phyloP scores from a whole-genome alignment of 2,888 invertebrate species.

The Amblyteles armatorius region DNA sequence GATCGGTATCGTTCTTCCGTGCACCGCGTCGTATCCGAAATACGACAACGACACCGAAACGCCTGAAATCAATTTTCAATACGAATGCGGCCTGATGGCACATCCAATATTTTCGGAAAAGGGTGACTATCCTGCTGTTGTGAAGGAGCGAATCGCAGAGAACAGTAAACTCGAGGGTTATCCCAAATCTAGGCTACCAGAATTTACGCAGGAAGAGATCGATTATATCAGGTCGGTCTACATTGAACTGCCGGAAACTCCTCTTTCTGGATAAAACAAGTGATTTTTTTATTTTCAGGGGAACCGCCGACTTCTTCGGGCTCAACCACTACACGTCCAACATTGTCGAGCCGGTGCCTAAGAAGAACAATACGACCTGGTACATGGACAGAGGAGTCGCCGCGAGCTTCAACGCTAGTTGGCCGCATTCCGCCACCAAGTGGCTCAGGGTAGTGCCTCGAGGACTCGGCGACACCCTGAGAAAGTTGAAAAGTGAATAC shows the following conservation, averaged over 20 bases:
- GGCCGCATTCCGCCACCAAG: slow-evolving; percentile 87
- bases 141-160: slow-evolving; percentile 84
- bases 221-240: slow-evolving; percentile 73
- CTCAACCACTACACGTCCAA: slow-evolving; percentile 78
- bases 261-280: slow-evolving; percentile 85
- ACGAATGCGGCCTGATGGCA: slow-evolving; percentile 85
- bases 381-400: slow-evolving; percentile 84
- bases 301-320: slow-evolving; percentile 77
- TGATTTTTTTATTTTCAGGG: slow-evolving; percentile 72
- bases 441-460: slow-evolving; percentile 86
- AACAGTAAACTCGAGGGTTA: slow-evolving; percentile 84
- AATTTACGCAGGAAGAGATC: slow-evolving; percentile 86
- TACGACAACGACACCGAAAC: slow-evolving; percentile 62
- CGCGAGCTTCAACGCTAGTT: slow-evolving; percentile 86
- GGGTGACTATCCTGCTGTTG: slow-evolving; percentile 86
- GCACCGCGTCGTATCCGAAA: slow-evolving; percentile 67
- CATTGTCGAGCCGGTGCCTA: slow-evolving; percentile 66
- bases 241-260: background rate
- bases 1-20: slow-evolving; percentile 72
- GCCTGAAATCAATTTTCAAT: slow-evolving; percentile 76
- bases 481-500: slow-evolving; percentile 82
- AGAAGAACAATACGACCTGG: slow-evolving; percentile 49
- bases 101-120: slow-evolving; percentile 84
- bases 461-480: slow-evolving; percentile 83
- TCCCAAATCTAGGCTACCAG: slow-evolving; percentile 84